A percentile compares a stretch with the other conserved stretches of the same genome.
Evolutionary conservation across 2,797 vertebrate species (phyloP).

Genomic region (Petrocephalus sullivani): DNA sequence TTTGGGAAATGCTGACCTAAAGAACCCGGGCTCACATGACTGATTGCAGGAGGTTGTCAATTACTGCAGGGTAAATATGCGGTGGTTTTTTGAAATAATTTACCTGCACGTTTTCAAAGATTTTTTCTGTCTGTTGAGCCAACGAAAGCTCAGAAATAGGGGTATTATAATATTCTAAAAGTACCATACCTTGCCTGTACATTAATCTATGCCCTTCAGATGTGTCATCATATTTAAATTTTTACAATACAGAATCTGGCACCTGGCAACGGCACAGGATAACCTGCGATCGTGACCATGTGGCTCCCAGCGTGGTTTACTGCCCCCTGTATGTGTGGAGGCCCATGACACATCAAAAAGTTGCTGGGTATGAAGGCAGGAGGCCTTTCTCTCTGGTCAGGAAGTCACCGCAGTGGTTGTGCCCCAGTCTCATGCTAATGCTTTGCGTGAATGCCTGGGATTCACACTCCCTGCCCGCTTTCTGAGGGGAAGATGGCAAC

Average conservation of each 20-base stretch:
- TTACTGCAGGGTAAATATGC: neutral
- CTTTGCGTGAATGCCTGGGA: conserved; percentile 71
- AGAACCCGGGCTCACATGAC: neutral
- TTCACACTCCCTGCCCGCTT: conserved; percentile 73
- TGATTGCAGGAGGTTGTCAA: neutral
- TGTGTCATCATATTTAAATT: neutral
- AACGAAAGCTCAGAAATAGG: neutral
- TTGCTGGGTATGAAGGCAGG: neutral
- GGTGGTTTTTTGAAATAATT: neutral
- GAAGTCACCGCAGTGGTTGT: conserved; percentile 76
- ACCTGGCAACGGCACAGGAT: neutral
- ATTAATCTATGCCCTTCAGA: neutral
- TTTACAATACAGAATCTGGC: neutral
- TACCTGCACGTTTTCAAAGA: neutral
- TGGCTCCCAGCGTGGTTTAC: neutral
- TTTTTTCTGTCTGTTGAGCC: neutral
- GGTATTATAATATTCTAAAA: neutral
- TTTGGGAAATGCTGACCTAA: no score
- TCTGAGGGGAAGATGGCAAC: conserved; percentile 74
- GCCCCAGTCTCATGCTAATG: conserved; percentile 81
- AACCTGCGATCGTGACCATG: neutral
- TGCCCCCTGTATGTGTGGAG: neutral
- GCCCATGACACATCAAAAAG: conserved; percentile 69
- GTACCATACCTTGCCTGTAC: neutral
- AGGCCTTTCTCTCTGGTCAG: conserved; percentile 46